Base-by-base conservation (phyloP, 2,888 invertebrate species). In the Epinotia bilunana region DNA sequence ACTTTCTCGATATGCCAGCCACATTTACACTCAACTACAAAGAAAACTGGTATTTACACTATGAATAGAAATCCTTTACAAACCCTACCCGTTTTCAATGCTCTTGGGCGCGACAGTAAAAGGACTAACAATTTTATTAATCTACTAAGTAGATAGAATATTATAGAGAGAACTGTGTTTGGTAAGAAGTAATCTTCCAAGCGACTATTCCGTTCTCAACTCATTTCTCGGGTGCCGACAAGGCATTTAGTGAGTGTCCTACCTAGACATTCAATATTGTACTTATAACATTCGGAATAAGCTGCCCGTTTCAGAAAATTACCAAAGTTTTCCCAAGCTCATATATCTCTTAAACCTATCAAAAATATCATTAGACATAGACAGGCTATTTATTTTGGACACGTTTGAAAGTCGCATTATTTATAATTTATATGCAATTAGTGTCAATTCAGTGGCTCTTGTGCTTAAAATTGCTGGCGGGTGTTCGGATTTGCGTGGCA, bases 381-480 rank as follows among this genome's bases (percentile, higher is more conserved):
- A 53, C 9, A 16, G 62, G 33, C 71, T 55, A 55, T 71, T 58
- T 60, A 55, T 60, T 71, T 55, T 65, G 28, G 43, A n/a, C 68
- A 55, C 70, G 46, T 33, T 28, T 62, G 73, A 58, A 75, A 80
- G 77, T 72, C 77, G 73, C 79, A 81, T 81, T 81, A 72, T 77
- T 77, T 75, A 78, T 84, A 83, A 87, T 87, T 86, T 87, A 87
- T 86, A 80, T 80, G 83, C 85, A 83, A 84, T 87, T 85, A 85
- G 80, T 83, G 82, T 80, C 80, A 81, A 80, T 80, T 80, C 77
- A 79, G 76, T 80, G 76, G 78, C 80, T 81, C 80, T 78, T 61
- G 57, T 69, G 80, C 75, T 77, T 73, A 70, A 77, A 80, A 80
- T 81, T 78, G 79, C 79, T 78, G 76, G 72, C 77, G 71, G 18